Conservation (phyloP, 2,797 vertebrate genomes). For the Cryptoprocta ferox region DNA sequence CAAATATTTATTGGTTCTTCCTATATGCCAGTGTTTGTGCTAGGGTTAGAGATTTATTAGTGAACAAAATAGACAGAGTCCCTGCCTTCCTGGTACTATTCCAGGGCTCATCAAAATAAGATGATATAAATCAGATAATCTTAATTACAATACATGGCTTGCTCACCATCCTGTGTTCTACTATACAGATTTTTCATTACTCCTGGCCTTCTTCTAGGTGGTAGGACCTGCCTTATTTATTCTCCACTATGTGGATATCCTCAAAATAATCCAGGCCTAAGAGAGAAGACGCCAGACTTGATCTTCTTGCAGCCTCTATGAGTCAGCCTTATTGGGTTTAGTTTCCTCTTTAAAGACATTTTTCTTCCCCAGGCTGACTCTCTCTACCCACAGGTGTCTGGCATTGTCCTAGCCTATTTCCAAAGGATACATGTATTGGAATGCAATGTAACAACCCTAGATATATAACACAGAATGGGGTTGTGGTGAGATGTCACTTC, state of each 20-base stretch:
- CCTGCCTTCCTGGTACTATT: not conserved
- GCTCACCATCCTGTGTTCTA: not conserved
- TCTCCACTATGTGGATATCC: not conserved
- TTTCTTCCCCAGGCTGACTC: not conserved
- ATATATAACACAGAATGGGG: not conserved
- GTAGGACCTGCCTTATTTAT: not conserved
- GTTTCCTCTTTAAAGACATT: not conserved
- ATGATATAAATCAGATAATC: not conserved
- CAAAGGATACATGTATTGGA: not conserved
- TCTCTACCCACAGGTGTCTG: not conserved
- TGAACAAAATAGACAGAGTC: not conserved
- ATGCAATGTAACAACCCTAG: not conserved
- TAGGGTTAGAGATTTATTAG: not conserved
- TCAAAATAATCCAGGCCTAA: not conserved
- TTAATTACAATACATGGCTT: not conserved
- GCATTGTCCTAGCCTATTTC: not conserved
- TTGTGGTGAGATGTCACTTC: not conserved
- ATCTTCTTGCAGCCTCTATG: not conserved
- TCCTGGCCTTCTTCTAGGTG: not conserved
- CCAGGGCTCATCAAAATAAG: not conserved
- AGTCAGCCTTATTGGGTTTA: not conserved
- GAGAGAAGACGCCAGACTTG: too few relatives aligned
- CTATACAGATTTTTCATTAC: not conserved
- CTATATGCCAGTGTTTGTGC: not conserved
- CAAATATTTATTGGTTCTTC: not conserved